These are phyloP conservation scores for Trichosurus vulpecula DNA, from an alignment of 2,797 vertebrate genomes.

Conservation along the genomic window DNA sequence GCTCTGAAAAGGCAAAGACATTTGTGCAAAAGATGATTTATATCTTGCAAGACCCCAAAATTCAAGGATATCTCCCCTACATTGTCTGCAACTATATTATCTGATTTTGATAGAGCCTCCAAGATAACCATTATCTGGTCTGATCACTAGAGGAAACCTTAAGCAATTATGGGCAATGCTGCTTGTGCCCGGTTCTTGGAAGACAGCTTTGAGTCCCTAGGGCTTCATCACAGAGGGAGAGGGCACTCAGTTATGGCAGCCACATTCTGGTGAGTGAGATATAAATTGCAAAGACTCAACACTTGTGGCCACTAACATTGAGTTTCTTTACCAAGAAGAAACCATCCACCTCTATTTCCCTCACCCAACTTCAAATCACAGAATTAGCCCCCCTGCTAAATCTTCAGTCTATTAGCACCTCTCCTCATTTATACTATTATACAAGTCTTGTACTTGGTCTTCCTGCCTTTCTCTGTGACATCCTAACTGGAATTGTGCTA, in stretches of 20 bases:
- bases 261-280: background rate
- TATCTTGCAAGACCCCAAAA: slow-evolving; percentile 51
- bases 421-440: background rate
- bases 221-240: background rate
- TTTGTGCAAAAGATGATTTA: slow-evolving; percentile 65
- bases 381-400: slow-evolving; percentile 11
- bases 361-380: background rate
- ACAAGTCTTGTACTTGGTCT: background rate
- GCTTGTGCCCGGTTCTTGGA: slow-evolving; percentile 20
- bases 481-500: background rate
- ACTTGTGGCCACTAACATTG: slow-evolving; percentile 1
- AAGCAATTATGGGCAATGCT: background rate
- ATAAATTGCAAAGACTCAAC: slow-evolving; percentile 12
- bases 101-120: slow-evolving; percentile 39
- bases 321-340: slow-evolving; percentile 25
- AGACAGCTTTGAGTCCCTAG: background rate
- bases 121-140: background rate
- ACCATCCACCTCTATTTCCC: background rate
- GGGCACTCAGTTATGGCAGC: background rate
- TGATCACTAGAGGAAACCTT: slow-evolving; percentile 42
- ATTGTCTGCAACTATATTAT: slow-evolving; percentile 44
- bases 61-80: slow-evolving; percentile 24
- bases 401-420: background rate
- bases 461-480: background rate
- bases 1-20: slow-evolving; percentile 53